phyloP scores from a whole-genome alignment of 2,113 vertebrate genomes.

The Catharus bicknelli region DNA sequence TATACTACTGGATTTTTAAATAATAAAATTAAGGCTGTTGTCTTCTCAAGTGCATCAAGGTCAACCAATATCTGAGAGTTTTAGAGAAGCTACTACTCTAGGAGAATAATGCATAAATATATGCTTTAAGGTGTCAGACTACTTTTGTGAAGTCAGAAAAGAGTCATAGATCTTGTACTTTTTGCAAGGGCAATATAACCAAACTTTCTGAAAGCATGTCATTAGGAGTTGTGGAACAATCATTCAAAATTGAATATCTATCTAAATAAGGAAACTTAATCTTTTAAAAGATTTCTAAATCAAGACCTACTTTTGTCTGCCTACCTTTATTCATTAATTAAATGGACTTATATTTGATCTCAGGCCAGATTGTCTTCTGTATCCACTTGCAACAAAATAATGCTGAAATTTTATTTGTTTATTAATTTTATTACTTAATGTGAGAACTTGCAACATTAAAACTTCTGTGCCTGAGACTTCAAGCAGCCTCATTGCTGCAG shows the following conservation, averaged over 20 bases:
- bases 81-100: background rate
- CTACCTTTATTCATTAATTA: background rate
- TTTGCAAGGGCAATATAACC: background rate
- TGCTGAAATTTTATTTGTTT: background rate
- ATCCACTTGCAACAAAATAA: background rate
- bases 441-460: background rate
- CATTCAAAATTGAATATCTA: background rate
- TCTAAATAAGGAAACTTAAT: background rate
- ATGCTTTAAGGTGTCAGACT: background rate
- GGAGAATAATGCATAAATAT: background rate
- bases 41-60: background rate
- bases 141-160: background rate
- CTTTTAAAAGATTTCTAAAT: background rate
- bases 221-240: background rate
- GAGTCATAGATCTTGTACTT: background rate
- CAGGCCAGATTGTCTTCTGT: background rate
- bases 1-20: background rate
- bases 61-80: background rate
- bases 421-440: background rate
- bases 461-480: background rate
- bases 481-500: background rate
- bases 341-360: background rate
- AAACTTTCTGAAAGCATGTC: background rate
- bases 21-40: background rate
- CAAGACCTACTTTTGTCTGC: accelerated